Evolutionary conservation across 2,888 invertebrate species (phyloP).

Genomic region (Globia sparganii): DNA sequence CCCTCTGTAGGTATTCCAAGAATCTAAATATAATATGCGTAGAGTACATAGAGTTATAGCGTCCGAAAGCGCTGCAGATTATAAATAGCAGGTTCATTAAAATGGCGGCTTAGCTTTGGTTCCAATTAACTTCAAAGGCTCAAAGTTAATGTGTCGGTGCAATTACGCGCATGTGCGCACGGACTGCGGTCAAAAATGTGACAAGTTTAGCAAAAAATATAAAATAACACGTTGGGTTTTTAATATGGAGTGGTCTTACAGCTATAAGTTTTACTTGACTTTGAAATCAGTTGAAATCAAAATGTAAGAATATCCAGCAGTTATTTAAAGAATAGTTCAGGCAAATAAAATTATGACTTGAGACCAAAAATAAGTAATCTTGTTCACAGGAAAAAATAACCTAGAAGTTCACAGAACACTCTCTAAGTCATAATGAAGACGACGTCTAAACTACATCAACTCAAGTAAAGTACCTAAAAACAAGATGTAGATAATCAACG

Average conservation of each 20-base stretch:
- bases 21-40: slow-evolving; percentile 31
- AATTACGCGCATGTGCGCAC: slow-evolving; percentile 69
- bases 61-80: slow-evolving; percentile 25
- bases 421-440: neutral
- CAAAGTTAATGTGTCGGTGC: slow-evolving; percentile 77
- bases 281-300: neutral
- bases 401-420: neutral
- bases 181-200: slow-evolving; percentile 49
- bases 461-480: neutral
- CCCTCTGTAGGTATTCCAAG: slow-evolving; percentile 6
- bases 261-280: neutral
- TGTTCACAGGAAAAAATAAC: neutral
- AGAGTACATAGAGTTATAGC: slow-evolving; percentile 18
- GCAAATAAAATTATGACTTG: no score
- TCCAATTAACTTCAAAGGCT: slow-evolving; percentile 83
- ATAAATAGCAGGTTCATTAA: slow-evolving; percentile 65
- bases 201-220: slow-evolving; percentile 31
- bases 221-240: neutral
- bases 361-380: neutral
- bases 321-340: neutral
- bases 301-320: neutral
- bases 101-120: slow-evolving; percentile 64
- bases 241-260: neutral
- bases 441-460: neutral
- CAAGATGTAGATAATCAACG: neutral